Percentiles rank a stretch among this genome's conserved stretches.
Evolutionary conservation across 2,888 invertebrate species (phyloP).

Genomic region (Phymatocera aterrima): DNA sequence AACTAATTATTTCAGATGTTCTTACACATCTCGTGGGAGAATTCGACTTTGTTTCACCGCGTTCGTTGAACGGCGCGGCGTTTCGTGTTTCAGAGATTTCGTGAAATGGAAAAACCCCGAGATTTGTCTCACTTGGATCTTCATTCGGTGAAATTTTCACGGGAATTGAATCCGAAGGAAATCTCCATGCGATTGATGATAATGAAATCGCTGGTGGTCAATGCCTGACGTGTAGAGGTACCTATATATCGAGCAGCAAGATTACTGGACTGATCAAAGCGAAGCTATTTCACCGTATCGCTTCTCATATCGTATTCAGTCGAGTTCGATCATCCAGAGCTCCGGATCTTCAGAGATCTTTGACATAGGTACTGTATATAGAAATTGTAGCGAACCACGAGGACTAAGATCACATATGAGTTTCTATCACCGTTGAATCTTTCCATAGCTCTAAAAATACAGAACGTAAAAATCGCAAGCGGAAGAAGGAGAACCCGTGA

Average conservation of each 20-base stretch:
- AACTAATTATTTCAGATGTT: not conserved
- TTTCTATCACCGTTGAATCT: not conserved
- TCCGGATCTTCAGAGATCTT: slow-evolving; percentile 26
- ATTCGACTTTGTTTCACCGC: no score
- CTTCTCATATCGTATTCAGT: not conserved
- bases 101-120: no score
- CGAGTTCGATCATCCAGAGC: slow-evolving; percentile 16
- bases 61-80: no score
- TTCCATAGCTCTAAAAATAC: not conserved
- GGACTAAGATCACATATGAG: not conserved
- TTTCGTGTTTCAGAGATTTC: no score
- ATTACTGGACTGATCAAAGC: slow-evolving; percentile 24
- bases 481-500: not conserved
- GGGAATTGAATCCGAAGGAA: slow-evolving; percentile 1
- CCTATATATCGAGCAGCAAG: not conserved
- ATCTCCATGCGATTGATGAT: not conserved
- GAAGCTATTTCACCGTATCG: not conserved
- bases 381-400: not conserved
- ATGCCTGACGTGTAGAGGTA: no score
- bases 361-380: no score
- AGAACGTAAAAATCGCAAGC: not conserved
- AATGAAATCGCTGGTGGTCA: slow-evolving; percentile 18
- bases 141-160: not conserved
- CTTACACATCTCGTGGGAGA: no score
- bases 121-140: not conserved